Percentiles rank a stretch among this genome's conserved stretches.
phyloP scores from a whole-genome alignment of 2,888 invertebrate species.

The Agrotis puta region DNA sequence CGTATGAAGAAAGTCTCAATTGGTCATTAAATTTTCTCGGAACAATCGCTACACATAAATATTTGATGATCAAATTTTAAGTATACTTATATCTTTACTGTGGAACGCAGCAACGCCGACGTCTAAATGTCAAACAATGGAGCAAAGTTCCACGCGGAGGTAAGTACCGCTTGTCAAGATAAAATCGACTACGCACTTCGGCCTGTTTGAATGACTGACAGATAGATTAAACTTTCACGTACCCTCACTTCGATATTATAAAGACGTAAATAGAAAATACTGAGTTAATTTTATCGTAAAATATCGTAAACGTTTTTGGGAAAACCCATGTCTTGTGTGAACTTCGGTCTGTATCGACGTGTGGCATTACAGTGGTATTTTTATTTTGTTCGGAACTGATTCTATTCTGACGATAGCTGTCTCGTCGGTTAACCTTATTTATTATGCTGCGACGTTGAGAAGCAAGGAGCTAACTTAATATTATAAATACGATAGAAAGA shows the following conservation, averaged over 20 bases:
- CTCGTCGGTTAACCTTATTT: constrained; percentile 51
- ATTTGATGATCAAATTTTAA: constrained; percentile 62
- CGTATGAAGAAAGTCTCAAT: constrained; percentile 46
- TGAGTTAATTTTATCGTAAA: constrained; percentile 28
- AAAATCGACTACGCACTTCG: constrained; percentile 67
- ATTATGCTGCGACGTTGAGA: constrained; percentile 43
- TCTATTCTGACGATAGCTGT: constrained; percentile 42
- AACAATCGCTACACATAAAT: constrained; percentile 55
- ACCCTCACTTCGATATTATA: constrained; percentile 54
- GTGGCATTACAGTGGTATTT: constrained; percentile 29
- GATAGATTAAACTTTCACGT: constrained; percentile 72
- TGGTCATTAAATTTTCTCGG: constrained; percentile 57
- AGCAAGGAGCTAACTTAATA: constrained; percentile 6
- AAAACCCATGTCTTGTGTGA: constrained; percentile 13
- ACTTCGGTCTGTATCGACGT: constrained; percentile 10
- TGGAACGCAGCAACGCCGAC: constrained; percentile 54
- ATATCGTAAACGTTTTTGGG: constrained; percentile 21
- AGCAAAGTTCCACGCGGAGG: constrained; percentile 67
- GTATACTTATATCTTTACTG: constrained; percentile 48
- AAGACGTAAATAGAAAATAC: constrained; percentile 46
- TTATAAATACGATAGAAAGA: too few relatives aligned
- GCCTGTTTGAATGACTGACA: constrained; percentile 70
- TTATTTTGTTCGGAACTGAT: constrained; percentile 52
- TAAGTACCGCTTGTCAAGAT: constrained; percentile 70
- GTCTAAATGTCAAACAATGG: constrained; percentile 70